A percentile compares a stretch with the other conserved stretches of the same genome.
These are phyloP conservation scores for Hofmannophila pseudospretella DNA, from an alignment of 2,888 invertebrate species.

Conservation along the genomic window DNA sequence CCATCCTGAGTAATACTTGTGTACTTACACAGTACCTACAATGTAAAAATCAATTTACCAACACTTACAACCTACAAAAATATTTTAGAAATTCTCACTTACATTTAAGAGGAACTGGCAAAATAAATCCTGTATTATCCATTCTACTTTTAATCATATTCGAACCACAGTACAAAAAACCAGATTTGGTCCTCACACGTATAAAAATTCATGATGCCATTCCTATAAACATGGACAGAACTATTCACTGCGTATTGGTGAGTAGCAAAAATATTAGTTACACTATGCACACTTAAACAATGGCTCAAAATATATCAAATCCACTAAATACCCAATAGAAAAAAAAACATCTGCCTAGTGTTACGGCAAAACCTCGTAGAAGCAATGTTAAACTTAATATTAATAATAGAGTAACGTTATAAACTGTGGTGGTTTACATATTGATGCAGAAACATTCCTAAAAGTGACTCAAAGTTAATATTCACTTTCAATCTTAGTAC, in stretches of 20 bases:
- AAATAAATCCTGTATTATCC: conserved; percentile 72
- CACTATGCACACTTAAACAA: conserved; percentile 66
- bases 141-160: no score
- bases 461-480: background rate
- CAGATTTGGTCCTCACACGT: conserved; percentile 65
- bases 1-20: conserved; percentile 52
- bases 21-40: conserved; percentile 54
- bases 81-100: conserved; percentile 77
- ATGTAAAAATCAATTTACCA: conserved; percentile 68
- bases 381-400: conserved; percentile 65
- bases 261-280: conserved; percentile 74
- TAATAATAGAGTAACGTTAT: conserved; percentile 56
- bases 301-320: conserved; percentile 70
- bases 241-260: conserved; percentile 52
- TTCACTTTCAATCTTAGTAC: no score
- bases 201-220: conserved; percentile 70
- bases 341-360: conserved; percentile 45
- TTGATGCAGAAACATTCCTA: background rate
- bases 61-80: conserved; percentile 74
- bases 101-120: conserved; percentile 77
- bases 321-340: conserved; percentile 69
- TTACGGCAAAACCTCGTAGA: conserved; percentile 56
- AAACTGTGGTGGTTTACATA: conserved; percentile 43
- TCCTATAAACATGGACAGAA: conserved; percentile 67
- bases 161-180: conserved; percentile 46